These are phyloP conservation scores for Theocolax elegans DNA, from an alignment of 1,140 invertebrate species.

Conservation along the genomic window DNA sequence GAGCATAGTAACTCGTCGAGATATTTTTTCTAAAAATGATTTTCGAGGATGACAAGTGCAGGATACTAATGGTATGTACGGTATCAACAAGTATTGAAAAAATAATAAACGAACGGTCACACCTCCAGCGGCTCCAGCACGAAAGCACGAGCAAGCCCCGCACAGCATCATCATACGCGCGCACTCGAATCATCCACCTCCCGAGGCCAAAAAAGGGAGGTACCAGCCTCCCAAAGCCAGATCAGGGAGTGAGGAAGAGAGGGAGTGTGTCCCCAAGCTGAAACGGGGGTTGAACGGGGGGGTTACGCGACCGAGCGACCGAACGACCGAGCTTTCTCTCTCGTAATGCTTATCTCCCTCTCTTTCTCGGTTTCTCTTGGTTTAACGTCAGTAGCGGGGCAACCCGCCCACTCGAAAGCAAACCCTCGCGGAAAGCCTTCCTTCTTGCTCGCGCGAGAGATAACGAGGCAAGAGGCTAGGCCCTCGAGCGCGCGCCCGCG, in stretches of 20 bases:
- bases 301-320: background rate
- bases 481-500: background rate
- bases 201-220: conserved; percentile 13
- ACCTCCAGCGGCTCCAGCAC: no score
- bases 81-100: no score
- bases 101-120: no score
- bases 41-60: no score
- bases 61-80: no score
- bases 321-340: background rate
- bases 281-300: conserved; percentile 31
- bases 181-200: background rate
- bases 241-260: no score
- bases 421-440: background rate
- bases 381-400: background rate
- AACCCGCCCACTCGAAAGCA: conserved; percentile 5
- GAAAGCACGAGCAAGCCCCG: background rate
- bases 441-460: background rate
- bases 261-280: background rate
- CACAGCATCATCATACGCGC: background rate
- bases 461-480: background rate
- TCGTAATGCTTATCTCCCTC: background rate
- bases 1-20: no score
- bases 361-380: background rate
- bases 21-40: no score
- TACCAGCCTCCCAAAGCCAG: background rate